Evolutionary conservation across 2,113 vertebrate species (phyloP).

Genomic region (Marcusenius ussheri): DNA sequence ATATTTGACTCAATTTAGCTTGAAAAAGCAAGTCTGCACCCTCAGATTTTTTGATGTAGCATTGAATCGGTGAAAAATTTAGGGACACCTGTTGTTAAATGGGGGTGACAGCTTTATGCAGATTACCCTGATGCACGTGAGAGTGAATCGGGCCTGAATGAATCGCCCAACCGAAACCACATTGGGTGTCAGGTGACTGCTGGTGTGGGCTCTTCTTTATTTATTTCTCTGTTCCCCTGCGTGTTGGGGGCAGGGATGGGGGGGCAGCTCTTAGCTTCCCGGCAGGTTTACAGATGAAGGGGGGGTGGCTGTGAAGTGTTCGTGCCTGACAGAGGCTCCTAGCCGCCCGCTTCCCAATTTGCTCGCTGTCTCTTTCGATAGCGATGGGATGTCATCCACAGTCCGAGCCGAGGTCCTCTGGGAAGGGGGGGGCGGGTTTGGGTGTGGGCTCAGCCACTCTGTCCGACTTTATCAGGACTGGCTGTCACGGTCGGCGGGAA

Average conservation of each 20-base stretch:
- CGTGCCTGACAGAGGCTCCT: slow-evolving; percentile 21
- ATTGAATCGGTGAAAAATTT: not conserved
- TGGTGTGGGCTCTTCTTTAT: not conserved
- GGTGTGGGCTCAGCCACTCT: slow-evolving; percentile 3
- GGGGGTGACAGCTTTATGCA: not conserved
- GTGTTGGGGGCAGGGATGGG: not conserved
- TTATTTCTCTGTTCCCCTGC: not conserved
- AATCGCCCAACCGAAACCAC: not conserved
- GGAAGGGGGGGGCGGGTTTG: slow-evolving; percentile 13
- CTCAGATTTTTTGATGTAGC: not conserved
- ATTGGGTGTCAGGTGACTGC: not conserved
- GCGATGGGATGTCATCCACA: slow-evolving; percentile 34
- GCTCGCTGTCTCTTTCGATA: slow-evolving; percentile 40
- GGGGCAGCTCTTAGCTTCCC: not conserved
- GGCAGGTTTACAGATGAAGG: slow-evolving; percentile 9
- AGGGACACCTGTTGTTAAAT: not conserved
- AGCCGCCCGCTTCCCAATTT: slow-evolving; percentile 33
- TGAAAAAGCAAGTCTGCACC: not conserved
- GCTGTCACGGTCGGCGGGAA: slow-evolving; percentile 31
- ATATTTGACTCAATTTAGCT: not conserved
- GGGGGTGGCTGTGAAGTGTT: not conserved
- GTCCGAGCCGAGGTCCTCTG: not conserved
- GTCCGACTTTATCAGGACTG: slow-evolving; percentile 29
- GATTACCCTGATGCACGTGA: not conserved
- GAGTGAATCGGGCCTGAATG: not conserved